Percentiles rank a stretch among this genome's conserved stretches.
phyloP scores from a whole-genome alignment of 2,113 vertebrate species.

The Hucho hucho region DNA sequence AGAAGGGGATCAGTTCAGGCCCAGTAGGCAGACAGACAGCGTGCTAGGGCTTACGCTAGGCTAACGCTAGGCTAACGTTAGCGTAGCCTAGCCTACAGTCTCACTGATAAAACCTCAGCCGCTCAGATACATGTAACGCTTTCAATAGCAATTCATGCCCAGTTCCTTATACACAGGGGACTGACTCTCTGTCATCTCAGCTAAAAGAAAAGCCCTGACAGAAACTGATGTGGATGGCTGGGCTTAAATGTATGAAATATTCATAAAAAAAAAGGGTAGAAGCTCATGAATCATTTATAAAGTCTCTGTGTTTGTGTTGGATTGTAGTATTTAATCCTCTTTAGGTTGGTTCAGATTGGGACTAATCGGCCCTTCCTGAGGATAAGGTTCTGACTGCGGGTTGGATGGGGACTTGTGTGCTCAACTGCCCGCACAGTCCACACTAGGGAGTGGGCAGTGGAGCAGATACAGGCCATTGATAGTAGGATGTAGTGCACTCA shows the following conservation, averaged over 20 bases:
- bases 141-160: slow-evolving; percentile 64
- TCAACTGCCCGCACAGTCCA: not conserved
- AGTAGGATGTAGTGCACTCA: not conserved
- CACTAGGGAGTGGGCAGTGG: not conserved
- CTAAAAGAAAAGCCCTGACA: slow-evolving; percentile 49
- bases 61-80: not conserved
- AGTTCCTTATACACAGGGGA: slow-evolving; percentile 22
- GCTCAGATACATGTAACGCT: slow-evolving; percentile 37
- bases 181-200: not conserved
- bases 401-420: not conserved
- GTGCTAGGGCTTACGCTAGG: not conserved
- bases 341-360: slow-evolving; percentile 13
- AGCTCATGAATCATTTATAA: slow-evolving; percentile 60
- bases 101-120: slow-evolving; percentile 38
- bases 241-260: slow-evolving; percentile 68
- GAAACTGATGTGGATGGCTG: slow-evolving; percentile 52
- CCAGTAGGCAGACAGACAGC: slow-evolving; percentile 23
- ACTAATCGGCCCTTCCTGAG: not conserved
- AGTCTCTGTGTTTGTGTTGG: slow-evolving; percentile 46
- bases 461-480: not conserved
- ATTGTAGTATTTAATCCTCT: slow-evolving; percentile 18
- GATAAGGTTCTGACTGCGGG: not conserved
- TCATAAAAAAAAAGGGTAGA: slow-evolving; percentile 49
- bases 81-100: slow-evolving; percentile 12
- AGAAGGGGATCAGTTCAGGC: slow-evolving; percentile 46